Conservation (phyloP, 2,888 invertebrate species). For the Trichacis sp. region DNA sequence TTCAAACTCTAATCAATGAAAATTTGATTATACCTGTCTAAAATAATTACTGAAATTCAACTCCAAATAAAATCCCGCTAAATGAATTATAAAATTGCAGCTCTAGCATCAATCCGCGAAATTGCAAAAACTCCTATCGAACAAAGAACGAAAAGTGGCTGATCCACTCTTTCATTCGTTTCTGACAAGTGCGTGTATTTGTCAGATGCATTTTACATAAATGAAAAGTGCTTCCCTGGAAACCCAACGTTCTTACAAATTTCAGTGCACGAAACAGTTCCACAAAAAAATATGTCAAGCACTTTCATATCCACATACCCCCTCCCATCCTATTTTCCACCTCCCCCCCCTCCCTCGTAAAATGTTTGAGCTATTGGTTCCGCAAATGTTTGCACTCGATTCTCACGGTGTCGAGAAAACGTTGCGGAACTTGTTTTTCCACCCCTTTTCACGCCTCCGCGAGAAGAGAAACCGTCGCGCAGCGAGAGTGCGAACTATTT, state of each 20-base stretch:
- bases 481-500: conserved; percentile 56
- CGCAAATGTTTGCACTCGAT: conserved; percentile 2
- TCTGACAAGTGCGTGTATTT: conserved; percentile 15
- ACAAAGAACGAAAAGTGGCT: conserved; percentile 9
- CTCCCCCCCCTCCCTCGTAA: not conserved
- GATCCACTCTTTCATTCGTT: conserved; percentile 7
- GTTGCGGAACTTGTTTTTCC: conserved; percentile 10
- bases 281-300: not conserved
- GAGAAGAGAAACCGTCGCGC: conserved; percentile 30
- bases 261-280: not conserved
- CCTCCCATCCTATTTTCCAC: not conserved
- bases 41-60: no score
- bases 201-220: conserved; percentile 16
- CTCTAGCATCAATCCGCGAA: no score
- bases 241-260: not conserved
- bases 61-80: no score
- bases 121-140: no score
- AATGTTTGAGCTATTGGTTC: not conserved
- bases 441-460: conserved; percentile 27
- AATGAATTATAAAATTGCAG: no score
- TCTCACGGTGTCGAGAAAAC: not conserved
- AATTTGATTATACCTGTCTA: no score
- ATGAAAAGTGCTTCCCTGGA: not conserved
- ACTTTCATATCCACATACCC: not conserved
- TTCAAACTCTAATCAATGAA: no score